phyloP scores from a whole-genome alignment of 2,113 vertebrate species.

The Equus quagga region DNA sequence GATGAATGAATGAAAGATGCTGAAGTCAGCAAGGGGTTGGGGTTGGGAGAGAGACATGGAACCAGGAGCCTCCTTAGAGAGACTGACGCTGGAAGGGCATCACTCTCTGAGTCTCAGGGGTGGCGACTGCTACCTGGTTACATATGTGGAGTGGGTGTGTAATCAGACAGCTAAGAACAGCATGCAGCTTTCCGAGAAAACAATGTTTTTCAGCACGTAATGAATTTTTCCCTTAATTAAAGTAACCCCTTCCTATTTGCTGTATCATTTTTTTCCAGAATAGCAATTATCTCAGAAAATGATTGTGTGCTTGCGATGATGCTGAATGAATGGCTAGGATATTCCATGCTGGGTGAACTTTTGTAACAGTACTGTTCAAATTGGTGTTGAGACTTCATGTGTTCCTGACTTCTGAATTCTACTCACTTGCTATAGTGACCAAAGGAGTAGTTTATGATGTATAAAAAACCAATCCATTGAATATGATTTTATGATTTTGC shows the following conservation, averaged over 20 bases:
- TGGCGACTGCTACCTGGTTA: no score
- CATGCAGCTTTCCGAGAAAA: not conserved
- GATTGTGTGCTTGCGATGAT: not conserved
- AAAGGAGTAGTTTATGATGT: not conserved
- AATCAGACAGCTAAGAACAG: not conserved
- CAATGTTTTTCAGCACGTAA: not conserved
- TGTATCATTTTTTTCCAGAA: not conserved
- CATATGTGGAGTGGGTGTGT: not conserved
- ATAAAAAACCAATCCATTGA: not conserved
- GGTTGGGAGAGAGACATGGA: not conserved
- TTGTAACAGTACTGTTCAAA: not conserved
- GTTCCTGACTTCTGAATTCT: not conserved
- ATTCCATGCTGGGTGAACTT: not conserved
- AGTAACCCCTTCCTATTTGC: not conserved
- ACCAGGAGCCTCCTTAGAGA: not conserved
- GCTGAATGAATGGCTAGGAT: not conserved
- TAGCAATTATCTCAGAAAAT: slow-evolving; percentile 2
- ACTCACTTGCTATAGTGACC: not conserved
- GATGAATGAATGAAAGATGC: not conserved
- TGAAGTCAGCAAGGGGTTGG: not conserved
- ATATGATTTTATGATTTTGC: not conserved
- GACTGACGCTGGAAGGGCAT: not conserved
- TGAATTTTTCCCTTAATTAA: not conserved
- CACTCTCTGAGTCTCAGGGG: not conserved
- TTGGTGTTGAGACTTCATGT: not conserved